Conservation (phyloP, 2,797 vertebrate genomes). For the Denticeps clupeoides region DNA sequence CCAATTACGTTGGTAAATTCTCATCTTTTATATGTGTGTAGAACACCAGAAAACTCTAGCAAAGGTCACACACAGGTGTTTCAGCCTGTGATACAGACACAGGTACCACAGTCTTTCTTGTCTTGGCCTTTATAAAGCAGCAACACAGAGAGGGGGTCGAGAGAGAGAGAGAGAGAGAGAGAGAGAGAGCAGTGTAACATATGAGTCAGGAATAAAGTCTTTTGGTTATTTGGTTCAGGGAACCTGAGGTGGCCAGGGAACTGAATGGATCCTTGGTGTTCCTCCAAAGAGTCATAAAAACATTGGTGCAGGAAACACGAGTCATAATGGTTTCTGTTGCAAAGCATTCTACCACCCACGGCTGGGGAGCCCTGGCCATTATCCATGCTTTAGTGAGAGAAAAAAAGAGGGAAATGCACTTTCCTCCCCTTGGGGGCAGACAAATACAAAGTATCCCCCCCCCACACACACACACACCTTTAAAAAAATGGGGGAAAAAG, state of each 20-base stretch:
- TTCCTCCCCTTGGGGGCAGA: not conserved
- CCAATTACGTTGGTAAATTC: no score
- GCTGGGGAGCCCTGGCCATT: not conserved
- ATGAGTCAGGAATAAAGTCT: not conserved
- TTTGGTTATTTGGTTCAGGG: not conserved
- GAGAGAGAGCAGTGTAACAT: not conserved
- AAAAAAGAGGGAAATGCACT: not conserved
- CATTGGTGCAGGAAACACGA: not conserved
- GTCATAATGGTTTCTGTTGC: not conserved
- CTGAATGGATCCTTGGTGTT: not conserved
- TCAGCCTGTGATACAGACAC: no score
- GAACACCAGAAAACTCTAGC: no score
- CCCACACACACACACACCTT: not conserved
- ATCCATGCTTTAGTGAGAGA: not conserved
- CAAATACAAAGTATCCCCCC: not conserved
- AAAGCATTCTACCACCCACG: not conserved
- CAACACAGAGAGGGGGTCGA: no score
- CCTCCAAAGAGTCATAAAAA: not conserved
- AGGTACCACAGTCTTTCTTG: no score
- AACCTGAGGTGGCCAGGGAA: not conserved
- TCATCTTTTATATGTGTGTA: no score
- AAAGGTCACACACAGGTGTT: no score
- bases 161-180: not conserved
- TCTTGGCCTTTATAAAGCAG: no score
- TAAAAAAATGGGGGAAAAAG: no score